These are phyloP conservation scores for Hexactinellida sp. DNA, from an alignment of 37 sponge, comb jelly and placozoan genomes.

Conservation along the genomic window DNA sequence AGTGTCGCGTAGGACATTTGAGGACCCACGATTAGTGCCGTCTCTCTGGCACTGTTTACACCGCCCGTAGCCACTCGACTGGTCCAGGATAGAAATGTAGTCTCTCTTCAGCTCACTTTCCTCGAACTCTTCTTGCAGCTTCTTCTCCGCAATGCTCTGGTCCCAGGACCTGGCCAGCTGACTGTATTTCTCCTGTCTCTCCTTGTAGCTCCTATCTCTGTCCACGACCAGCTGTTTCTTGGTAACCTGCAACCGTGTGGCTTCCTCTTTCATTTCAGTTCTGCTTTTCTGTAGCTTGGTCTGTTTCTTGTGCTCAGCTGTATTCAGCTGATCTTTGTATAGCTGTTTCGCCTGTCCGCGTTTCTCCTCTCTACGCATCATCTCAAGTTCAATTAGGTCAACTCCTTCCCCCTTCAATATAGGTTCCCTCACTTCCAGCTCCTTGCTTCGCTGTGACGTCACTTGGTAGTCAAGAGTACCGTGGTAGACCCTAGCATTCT, in stretches of 20 bases:
- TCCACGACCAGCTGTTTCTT: slow-evolving; percentile 9
- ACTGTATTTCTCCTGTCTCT: background rate
- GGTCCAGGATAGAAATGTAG: slow-evolving; percentile 1
- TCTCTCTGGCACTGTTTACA: slow-evolving; percentile 11
- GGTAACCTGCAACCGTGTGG: background rate
- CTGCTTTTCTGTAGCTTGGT: background rate
- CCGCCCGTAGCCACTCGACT: background rate
- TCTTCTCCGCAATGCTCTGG: slow-evolving; percentile 15
- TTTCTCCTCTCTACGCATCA: background rate
- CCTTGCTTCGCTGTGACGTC: background rate
- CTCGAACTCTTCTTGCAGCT: background rate
- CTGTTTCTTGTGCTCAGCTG: background rate
- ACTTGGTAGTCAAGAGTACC: background rate
- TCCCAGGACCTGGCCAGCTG: background rate
- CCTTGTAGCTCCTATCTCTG: background rate
- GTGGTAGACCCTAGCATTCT: slow-evolving; percentile 7
- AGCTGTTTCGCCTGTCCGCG: background rate
- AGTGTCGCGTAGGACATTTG: background rate
- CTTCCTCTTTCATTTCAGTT: background rate
- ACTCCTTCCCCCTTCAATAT: slow-evolving; percentile 12
- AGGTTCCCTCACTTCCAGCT: slow-evolving; percentile 2
- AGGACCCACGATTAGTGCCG: background rate
- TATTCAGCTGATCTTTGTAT: background rate
- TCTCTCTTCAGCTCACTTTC: background rate
- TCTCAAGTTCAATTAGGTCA: background rate